Conservation (phyloP, 2,888 invertebrate species). For the Morpho helenor region DNA sequence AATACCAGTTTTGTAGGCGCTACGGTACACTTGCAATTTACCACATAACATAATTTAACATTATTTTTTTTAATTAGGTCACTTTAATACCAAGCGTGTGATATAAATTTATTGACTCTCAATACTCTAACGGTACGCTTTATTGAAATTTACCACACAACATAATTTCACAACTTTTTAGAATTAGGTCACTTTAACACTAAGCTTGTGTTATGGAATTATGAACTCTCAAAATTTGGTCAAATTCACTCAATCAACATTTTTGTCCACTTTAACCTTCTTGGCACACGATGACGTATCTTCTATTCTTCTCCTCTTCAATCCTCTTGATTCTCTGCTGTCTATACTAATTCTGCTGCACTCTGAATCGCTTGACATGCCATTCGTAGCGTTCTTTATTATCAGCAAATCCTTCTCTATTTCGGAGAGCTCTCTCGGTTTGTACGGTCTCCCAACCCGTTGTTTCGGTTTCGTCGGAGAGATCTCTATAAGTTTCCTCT, state of each 20-base stretch:
- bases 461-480: conserved; percentile 51
- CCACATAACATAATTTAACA: too few relatives aligned
- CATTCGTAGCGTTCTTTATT: conserved; percentile 59
- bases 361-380: conserved; percentile 54
- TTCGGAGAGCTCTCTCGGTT: conserved; percentile 59
- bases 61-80: too few relatives aligned
- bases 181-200: too few relatives aligned
- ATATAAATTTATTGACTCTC: too few relatives aligned
- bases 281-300: conserved; percentile 31
- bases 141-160: too few relatives aligned
- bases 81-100: too few relatives aligned
- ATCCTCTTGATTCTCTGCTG: conserved; percentile 35
- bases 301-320: conserved; percentile 52
- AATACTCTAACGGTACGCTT: too few relatives aligned
- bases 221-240: too few relatives aligned
- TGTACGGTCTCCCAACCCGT: conserved; percentile 46
- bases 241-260: not conserved
- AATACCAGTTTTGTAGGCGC: too few relatives aligned
- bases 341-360: conserved; percentile 42
- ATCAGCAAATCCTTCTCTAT: conserved; percentile 68
- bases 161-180: too few relatives aligned
- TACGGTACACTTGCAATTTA: too few relatives aligned
- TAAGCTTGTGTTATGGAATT: too few relatives aligned
- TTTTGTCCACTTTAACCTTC: conserved; percentile 29
- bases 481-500: conserved; percentile 50